Evolutionary conservation across 2,888 invertebrate species (phyloP).

Genomic region (Chaetogeoica ovagalla): DNA sequence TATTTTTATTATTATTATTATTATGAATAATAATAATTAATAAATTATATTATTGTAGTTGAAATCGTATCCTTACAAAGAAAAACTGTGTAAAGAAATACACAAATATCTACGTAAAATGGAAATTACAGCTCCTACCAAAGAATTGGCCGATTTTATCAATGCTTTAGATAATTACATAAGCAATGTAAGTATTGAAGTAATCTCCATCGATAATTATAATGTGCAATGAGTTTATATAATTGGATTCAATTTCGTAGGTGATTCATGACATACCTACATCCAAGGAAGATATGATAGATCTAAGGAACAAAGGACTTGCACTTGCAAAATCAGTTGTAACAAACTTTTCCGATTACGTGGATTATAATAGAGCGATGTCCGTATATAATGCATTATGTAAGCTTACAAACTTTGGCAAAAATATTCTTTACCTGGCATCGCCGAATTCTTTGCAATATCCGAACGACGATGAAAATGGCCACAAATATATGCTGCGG

Average conservation of each 20-base stretch:
- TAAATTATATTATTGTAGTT: neutral
- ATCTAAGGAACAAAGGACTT: conserved; percentile 22
- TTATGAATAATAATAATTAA: no score
- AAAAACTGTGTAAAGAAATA: conserved; percentile 21
- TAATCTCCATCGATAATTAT: neutral
- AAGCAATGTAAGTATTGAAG: conserved; percentile 25
- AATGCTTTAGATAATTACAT: conserved; percentile 8
- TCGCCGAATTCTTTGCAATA: conserved; percentile 5
- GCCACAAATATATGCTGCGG: no score
- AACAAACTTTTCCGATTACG: conserved; percentile 12
- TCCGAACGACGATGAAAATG: neutral
- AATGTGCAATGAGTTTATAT: neutral
- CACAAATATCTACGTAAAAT: conserved; percentile 12
- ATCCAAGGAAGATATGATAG: neutral
- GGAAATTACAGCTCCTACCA: neutral
- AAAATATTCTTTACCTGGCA: conserved; percentile 6
- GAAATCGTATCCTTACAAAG: conserved; percentile 40
- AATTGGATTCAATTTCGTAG: conserved; percentile 11
- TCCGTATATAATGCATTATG: conserved; percentile 61
- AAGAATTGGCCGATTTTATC: conserved; percentile 14
- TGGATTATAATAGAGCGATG: conserved; percentile 25
- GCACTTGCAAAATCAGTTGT: conserved; percentile 9
- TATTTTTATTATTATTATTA: neutral
- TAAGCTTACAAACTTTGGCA: neutral
- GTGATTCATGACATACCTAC: neutral